phyloP scores from a whole-genome alignment of 2,888 invertebrate species.

The Chymomyza caudatula region DNA sequence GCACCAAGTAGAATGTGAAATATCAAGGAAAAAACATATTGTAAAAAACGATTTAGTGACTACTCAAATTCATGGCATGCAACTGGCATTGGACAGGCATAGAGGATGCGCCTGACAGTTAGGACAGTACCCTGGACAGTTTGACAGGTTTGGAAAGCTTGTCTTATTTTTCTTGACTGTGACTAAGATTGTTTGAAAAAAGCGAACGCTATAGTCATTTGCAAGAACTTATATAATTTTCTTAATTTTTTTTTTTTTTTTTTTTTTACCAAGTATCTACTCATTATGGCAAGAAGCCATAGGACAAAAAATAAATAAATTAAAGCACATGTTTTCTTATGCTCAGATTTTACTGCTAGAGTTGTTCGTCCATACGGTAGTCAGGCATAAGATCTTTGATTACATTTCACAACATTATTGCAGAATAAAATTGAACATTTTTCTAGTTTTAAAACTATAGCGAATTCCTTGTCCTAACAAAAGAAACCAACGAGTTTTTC shows the following conservation, averaged over 20 bases:
- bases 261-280: background rate
- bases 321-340: too few relatives aligned
- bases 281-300: too few relatives aligned
- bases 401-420: too few relatives aligned
- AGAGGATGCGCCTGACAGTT: constrained; percentile 64
- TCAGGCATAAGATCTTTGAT: too few relatives aligned
- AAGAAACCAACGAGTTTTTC: background rate
- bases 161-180: background rate
- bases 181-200: background rate
- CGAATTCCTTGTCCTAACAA: background rate
- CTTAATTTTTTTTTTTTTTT: background rate
- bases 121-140: constrained; percentile 48
- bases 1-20: constrained; percentile 3
- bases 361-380: too few relatives aligned
- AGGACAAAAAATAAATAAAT: too few relatives aligned
- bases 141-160: constrained; percentile 54
- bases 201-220: background rate
- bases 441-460: too few relatives aligned
- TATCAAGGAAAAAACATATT: background rate
- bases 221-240: background rate
- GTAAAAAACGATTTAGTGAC: constrained; percentile 1
- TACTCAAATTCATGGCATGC: background rate
- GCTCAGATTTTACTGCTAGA: too few relatives aligned
- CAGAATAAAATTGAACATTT: too few relatives aligned
- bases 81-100: constrained; percentile 40